Conservation (phyloP, 2,888 invertebrate species). For the Melanotus villosus region DNA sequence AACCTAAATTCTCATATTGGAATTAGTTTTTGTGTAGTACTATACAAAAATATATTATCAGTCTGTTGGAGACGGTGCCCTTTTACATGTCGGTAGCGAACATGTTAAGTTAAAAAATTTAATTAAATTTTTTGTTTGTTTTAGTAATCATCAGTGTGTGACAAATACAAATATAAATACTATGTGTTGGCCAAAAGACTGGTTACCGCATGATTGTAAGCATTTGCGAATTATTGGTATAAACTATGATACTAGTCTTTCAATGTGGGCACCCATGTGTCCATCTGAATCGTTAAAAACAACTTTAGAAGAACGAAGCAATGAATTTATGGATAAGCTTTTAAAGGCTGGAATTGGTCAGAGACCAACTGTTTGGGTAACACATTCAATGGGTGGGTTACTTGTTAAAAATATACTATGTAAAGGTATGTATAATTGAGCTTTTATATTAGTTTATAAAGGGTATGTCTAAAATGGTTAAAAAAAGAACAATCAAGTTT, state of each 20-base stretch:
- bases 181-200: conserved; percentile 95
- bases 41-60: too few relatives aligned
- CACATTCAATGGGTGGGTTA: conserved; percentile 97
- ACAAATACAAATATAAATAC: conserved; percentile 68
- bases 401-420: conserved; percentile 89
- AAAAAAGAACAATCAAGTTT: too few relatives aligned
- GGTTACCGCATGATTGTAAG: conserved; percentile 87
- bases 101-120: too few relatives aligned
- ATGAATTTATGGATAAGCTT: conserved; percentile 78
- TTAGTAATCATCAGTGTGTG: conserved; percentile 30
- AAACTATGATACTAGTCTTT: conserved; percentile 89
- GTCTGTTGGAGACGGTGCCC: too few relatives aligned
- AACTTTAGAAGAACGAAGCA: conserved; percentile 77
- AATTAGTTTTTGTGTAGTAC: too few relatives aligned
- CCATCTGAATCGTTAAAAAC: conserved; percentile 71
- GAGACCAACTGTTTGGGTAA: conserved; percentile 90
- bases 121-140: neutral
- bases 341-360: conserved; percentile 83
- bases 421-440: conserved; percentile 74
- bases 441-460: neutral
- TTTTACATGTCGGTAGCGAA: too few relatives aligned
- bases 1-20: too few relatives aligned
- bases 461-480: neutral
- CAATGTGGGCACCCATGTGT: conserved; percentile 85
- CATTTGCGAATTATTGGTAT: conserved; percentile 86